Evolutionary conservation across 2,113 vertebrate species (phyloP).

Genomic region (Myotis lucifugus): DNA sequence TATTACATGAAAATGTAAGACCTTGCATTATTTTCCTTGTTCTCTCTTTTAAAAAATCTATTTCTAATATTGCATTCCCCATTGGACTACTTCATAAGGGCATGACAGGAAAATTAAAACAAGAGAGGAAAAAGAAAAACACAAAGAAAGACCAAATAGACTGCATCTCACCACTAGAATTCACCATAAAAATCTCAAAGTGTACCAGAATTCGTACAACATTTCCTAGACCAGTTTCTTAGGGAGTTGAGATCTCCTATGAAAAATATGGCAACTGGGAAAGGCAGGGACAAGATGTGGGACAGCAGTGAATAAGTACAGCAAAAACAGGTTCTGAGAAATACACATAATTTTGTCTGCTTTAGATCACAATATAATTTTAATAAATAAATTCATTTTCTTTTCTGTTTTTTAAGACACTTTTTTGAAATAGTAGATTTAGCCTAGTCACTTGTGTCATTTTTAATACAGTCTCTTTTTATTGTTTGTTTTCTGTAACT

Average conservation of each 20-base stretch:
- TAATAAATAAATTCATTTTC: slow-evolving; percentile 99
- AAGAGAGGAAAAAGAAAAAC: slow-evolving; percentile 51
- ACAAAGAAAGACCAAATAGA: slow-evolving; percentile 85
- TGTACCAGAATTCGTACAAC: slow-evolving; percentile 88
- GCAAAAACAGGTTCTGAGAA: slow-evolving; percentile 94
- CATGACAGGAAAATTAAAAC: slow-evolving; percentile 76
- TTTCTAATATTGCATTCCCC: slow-evolving; percentile 92
- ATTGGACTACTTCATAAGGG: slow-evolving; percentile 85
- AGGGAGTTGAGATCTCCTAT: slow-evolving; percentile 83
- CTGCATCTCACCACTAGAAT: slow-evolving; percentile 90
- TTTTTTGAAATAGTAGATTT: slow-evolving; percentile 98
- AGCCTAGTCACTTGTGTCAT: slow-evolving; percentile 96
- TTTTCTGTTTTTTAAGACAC: slow-evolving; percentile 95
- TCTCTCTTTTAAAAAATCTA: slow-evolving; percentile 92
- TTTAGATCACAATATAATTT: slow-evolving; percentile 99
- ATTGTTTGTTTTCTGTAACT: slow-evolving; percentile 85
- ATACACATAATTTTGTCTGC: slow-evolving; percentile 94
- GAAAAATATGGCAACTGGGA: slow-evolving; percentile 86
- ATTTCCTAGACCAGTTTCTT: slow-evolving; percentile 86
- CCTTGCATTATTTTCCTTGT: slow-evolving; percentile 78
- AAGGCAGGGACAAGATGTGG: slow-evolving; percentile 68
- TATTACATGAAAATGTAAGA: slow-evolving; percentile 92
- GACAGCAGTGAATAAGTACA: slow-evolving; percentile 88
- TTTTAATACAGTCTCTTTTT: slow-evolving; percentile 90
- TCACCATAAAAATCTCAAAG: slow-evolving; percentile 91